Conservation (phyloP, 2,888 invertebrate species). For the Mimumesa dahlbomi region DNA sequence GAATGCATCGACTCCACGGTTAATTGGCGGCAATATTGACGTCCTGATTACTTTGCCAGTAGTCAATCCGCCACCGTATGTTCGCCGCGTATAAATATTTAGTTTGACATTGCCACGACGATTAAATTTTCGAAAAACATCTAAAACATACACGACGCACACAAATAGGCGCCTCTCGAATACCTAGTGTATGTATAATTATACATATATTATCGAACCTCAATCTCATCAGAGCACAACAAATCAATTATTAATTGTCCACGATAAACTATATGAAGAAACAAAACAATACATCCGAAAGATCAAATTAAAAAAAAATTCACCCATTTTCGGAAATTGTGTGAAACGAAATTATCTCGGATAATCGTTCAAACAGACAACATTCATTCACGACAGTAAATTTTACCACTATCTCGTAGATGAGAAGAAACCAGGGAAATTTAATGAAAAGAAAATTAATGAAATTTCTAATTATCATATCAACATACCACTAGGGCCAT, state of each 20-base stretch:
- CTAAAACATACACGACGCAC: neutral
- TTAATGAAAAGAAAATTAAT: slow-evolving; percentile 1
- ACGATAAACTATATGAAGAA: too few relatives aligned
- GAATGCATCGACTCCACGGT: slow-evolving; percentile 7
- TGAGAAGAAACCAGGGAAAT: neutral
- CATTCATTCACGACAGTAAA: too few relatives aligned
- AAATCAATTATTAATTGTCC: too few relatives aligned
- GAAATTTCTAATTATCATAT: neutral
- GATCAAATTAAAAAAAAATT: too few relatives aligned
- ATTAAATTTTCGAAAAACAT: neutral
- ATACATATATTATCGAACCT: too few relatives aligned
- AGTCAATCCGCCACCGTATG: neutral
- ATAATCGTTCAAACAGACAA: neutral
- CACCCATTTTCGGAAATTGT: too few relatives aligned
- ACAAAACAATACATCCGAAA: too few relatives aligned
- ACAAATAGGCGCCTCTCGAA: too few relatives aligned
- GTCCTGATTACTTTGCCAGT: slow-evolving; percentile 6
- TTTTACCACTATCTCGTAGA: too few relatives aligned
- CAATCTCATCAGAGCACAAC: too few relatives aligned
- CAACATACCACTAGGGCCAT: slow-evolving; percentile 78
- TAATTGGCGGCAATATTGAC: slow-evolving; percentile 35
- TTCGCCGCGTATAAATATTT: neutral
- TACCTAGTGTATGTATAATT: too few relatives aligned
- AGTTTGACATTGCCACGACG: neutral
- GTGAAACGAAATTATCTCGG: neutral